Conservation (phyloP, 2,113 vertebrate genomes). For the Cavia aperea region DNA sequence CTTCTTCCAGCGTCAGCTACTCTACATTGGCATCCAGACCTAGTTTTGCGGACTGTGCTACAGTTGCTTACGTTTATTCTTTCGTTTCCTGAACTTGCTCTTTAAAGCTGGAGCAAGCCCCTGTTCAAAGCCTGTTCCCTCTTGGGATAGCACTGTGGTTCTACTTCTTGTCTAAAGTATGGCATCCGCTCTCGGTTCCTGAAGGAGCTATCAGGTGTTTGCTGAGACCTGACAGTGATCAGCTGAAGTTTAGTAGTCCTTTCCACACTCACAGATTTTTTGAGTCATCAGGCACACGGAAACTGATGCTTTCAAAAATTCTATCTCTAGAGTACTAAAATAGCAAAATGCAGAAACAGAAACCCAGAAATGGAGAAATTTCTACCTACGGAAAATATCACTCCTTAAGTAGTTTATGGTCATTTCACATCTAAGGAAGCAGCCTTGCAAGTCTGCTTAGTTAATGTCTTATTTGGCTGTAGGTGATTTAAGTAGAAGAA, state of each 20-base stretch:
- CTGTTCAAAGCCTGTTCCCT: background rate
- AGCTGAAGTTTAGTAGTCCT: background rate
- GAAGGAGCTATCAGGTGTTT: background rate
- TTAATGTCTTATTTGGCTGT: background rate
- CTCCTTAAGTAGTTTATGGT: background rate
- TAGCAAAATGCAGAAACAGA: background rate
- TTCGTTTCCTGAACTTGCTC: background rate
- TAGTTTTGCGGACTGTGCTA: background rate
- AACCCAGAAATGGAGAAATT: background rate
- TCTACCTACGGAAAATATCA: background rate
- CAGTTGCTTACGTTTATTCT: background rate
- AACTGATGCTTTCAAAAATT: background rate
- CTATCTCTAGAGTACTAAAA: background rate
- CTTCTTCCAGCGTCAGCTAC: background rate
- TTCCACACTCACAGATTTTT: background rate
- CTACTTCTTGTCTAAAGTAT: background rate
- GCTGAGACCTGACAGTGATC: background rate
- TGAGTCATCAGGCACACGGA: background rate
- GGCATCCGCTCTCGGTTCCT: background rate
- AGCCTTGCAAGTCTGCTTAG: background rate
- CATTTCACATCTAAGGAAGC: background rate
- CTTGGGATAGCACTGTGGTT: background rate
- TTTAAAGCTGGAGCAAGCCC: background rate
- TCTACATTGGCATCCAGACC: background rate
- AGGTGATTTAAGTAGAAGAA: background rate